A percentile compares a stretch with the other conserved stretches of the same genome.
phyloP scores from a whole-genome alignment of 2,113 vertebrate genomes.

The Oxyura jamaicensis region DNA sequence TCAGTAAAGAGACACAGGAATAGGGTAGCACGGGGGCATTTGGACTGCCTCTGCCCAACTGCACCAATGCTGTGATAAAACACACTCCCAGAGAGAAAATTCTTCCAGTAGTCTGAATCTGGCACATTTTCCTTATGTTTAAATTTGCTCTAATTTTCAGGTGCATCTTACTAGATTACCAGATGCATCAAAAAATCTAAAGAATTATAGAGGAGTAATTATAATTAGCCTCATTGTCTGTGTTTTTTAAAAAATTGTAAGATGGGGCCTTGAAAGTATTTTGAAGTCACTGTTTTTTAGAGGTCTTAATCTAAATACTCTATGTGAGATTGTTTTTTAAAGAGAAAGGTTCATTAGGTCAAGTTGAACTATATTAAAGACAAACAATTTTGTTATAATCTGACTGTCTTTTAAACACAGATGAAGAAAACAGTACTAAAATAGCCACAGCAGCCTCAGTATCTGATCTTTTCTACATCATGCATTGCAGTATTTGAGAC shows the following conservation, averaged over 20 bases:
- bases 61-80: not conserved
- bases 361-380: constrained; percentile 61
- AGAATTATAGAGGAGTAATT: constrained; percentile 35
- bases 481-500: not conserved
- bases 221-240: constrained; percentile 37
- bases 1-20: not conserved
- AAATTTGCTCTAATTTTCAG: constrained; percentile 59
- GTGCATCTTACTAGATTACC: constrained; percentile 51
- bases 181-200: constrained; percentile 51
- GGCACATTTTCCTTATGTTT: constrained; percentile 52
- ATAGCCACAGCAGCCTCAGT: constrained; percentile 11
- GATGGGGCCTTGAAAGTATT: constrained; percentile 29
- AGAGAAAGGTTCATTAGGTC: constrained; percentile 40
- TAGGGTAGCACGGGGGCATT: not conserved
- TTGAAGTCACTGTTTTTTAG: constrained; percentile 27
- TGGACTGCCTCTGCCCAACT: constrained; percentile 10
- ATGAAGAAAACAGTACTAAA: constrained; percentile 38
- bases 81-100: not conserved
- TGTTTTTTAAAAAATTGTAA: not conserved
- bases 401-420: constrained; percentile 47
- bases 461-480: not conserved
- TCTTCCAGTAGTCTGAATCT: constrained; percentile 39
- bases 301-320: constrained; percentile 51
- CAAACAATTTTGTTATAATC: constrained; percentile 64
- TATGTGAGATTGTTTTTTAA: constrained; percentile 50